These are phyloP conservation scores for Proteles cristata DNA, from an alignment of 2,113 vertebrate genomes.

Conservation along the genomic window DNA sequence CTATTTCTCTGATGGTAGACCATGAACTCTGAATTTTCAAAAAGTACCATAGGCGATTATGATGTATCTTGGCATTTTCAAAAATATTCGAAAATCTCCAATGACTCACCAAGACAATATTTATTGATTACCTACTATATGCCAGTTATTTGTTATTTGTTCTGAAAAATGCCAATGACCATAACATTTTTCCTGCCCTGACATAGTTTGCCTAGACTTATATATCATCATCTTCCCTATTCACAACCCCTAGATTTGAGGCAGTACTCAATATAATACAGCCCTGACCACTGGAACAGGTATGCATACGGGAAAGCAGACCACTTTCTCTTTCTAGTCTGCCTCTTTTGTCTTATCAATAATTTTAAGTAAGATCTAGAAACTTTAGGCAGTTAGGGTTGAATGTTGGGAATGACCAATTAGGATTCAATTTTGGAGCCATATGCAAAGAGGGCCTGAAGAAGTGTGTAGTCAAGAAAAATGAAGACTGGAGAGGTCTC, in stretches of 20 bases:
- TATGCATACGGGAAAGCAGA: background rate
- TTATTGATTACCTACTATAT: background rate
- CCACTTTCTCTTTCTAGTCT: background rate
- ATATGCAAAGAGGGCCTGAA: background rate
- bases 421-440: background rate
- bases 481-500: background rate
- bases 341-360: background rate
- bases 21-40: background rate
- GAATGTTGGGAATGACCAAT: background rate
- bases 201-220: background rate
- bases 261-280: background rate
- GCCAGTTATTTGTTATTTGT: background rate
- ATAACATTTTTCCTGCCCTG: background rate
- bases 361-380: background rate
- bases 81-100: background rate
- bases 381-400: background rate
- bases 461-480: background rate
- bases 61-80: background rate
- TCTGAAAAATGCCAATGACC: background rate
- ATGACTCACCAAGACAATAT: background rate
- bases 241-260: background rate
- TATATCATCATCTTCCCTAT: background rate
- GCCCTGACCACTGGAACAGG: background rate
- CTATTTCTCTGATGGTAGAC: background rate
- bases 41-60: background rate